These are phyloP conservation scores for Metallyticus violacea DNA, from an alignment of 2,888 invertebrate genomes.

Conservation along the genomic window DNA sequence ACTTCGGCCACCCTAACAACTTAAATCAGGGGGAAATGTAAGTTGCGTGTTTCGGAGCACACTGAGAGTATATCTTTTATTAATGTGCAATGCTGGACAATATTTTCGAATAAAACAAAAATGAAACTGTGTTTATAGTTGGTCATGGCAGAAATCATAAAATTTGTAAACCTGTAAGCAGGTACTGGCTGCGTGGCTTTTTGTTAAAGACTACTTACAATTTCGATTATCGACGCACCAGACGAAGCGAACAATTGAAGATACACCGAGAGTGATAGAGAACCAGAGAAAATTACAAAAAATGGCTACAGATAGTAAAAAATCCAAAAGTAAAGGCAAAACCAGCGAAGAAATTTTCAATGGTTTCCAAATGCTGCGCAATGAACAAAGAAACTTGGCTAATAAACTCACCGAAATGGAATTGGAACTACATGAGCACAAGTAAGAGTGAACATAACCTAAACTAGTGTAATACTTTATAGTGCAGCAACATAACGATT, in stretches of 20 bases:
- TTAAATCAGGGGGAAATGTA: too few relatives aligned
- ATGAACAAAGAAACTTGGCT: slow-evolving; percentile 82
- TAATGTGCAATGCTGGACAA: too few relatives aligned
- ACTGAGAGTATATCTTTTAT: too few relatives aligned
- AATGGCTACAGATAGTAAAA: slow-evolving; percentile 37
- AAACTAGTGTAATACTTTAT: too few relatives aligned
- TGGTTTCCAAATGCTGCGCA: slow-evolving; percentile 82
- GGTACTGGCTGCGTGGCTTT: neutral
- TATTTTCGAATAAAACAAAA: too few relatives aligned
- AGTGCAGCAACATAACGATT: too few relatives aligned
- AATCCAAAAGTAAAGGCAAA: slow-evolving; percentile 43
- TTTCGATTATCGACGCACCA: neutral
- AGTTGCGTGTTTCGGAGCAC: too few relatives aligned
- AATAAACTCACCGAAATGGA: slow-evolving; percentile 90
- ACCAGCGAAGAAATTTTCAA: slow-evolving; percentile 78
- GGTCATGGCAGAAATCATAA: too few relatives aligned
- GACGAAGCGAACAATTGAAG: neutral
- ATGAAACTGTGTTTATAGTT: too few relatives aligned
- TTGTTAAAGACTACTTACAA: neutral
- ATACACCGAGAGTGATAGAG: neutral
- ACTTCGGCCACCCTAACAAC: too few relatives aligned
- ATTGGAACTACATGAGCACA: slow-evolving; percentile 94
- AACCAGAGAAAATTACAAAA: neutral
- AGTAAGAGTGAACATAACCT: slow-evolving; percentile 56
- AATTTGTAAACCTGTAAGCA: too few relatives aligned